Percentiles rank a stretch among this genome's conserved stretches.
Conservation (phyloP, 2,797 vertebrate genomes). For the Microchirus variegatus region DNA sequence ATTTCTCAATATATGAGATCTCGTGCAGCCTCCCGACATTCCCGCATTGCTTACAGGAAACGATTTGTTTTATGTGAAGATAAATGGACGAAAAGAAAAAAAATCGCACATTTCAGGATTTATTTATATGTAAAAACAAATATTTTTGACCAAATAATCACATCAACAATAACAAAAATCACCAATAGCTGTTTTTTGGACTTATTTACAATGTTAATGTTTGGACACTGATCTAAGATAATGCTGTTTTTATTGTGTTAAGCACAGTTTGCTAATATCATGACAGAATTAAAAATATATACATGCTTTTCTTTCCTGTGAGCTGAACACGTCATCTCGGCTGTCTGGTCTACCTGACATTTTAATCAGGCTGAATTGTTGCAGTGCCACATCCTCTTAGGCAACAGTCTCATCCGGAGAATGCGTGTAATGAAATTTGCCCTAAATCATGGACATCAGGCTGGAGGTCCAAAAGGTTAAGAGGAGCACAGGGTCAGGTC, state of each 20-base stretch:
- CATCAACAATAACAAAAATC: no score
- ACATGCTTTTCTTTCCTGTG: conserved; percentile 22
- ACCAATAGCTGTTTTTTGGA: not conserved
- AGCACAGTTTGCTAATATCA: conserved; percentile 7
- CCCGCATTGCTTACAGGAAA: no score
- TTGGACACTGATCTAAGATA: not conserved
- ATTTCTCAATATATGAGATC: no score
- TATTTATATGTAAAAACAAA: no score
- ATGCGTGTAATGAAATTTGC: conserved; percentile 84
- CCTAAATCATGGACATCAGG: conserved; percentile 81
- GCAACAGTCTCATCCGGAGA: conserved; percentile 76
- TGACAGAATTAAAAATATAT: conserved; percentile 6
- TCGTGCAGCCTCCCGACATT: no score
- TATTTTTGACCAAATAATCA: no score
- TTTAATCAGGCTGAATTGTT: conserved; percentile 78
- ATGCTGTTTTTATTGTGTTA: conserved; percentile 4
- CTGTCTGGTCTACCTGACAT: conserved; percentile 62
- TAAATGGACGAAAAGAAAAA: no score
- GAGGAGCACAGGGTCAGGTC: conserved; percentile 77
- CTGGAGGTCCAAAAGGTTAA: conserved; percentile 82
- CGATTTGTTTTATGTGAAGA: no score
- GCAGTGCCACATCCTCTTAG: conserved; percentile 70
- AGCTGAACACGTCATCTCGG: conserved; percentile 46
- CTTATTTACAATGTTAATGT: not conserved
- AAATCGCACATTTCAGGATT: no score